A percentile compares a stretch with the other conserved stretches of the same genome.
Evolutionary conservation across 2,113 vertebrate species (phyloP).

Genomic region (Pedionomus torquatus): DNA sequence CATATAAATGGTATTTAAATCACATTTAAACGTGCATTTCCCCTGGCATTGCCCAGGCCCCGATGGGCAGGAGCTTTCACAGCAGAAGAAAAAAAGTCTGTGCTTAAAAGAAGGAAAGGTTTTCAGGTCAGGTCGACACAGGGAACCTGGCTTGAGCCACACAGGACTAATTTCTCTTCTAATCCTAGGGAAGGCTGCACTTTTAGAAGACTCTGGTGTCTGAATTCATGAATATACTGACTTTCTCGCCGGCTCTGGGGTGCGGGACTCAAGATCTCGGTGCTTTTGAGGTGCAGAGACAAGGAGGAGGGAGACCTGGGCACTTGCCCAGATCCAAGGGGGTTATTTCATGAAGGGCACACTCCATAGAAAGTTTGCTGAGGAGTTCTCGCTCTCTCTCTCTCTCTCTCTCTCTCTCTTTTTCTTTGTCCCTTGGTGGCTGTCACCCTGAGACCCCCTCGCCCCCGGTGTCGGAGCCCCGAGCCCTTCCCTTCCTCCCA

Average conservation of each 20-base stretch:
- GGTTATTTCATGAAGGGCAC: not conserved
- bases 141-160: not conserved
- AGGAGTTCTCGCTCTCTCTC: not conserved
- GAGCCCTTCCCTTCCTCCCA: not conserved
- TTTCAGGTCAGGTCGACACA: not conserved
- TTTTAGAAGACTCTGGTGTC: not conserved
- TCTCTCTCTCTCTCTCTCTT: no score
- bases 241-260: not conserved
- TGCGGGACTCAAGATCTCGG: not conserved
- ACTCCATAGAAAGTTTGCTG: not conserved
- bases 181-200: not conserved
- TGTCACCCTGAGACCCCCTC: not conserved
- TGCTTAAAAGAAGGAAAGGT: accelerated
- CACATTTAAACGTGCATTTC: accelerated
- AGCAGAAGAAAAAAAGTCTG: not conserved
- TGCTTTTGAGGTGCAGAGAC: not conserved
- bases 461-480: not conserved
- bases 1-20: not conserved
- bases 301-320: not conserved
- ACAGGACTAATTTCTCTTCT: not conserved
- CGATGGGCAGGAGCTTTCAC: not conserved
- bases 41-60: not conserved
- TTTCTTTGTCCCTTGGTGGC: not conserved
- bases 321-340: not conserved
- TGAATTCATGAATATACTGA: not conserved